Conservation (phyloP, 2,113 vertebrate species). For the Brachirus orientalis region DNA sequence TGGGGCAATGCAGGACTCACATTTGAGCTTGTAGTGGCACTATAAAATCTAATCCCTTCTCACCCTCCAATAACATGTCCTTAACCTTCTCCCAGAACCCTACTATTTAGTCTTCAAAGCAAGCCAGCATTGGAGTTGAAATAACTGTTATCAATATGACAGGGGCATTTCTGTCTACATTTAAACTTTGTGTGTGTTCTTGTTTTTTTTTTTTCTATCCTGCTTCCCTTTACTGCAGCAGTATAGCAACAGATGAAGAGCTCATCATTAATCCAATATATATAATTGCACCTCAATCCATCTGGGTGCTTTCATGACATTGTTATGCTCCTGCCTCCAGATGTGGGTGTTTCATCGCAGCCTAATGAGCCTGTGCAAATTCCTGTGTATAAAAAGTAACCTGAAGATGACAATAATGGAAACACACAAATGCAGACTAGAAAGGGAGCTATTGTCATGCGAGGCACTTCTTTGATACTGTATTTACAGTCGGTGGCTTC, state of each 20-base stretch:
- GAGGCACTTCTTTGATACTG: neutral
- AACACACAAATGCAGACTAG: conserved; percentile 10
- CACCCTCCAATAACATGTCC: conserved; percentile 35
- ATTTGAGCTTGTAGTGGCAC: conserved; percentile 11
- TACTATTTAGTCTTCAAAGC: conserved; percentile 70
- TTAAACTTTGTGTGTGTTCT: conserved; percentile 24
- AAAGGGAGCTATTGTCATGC: neutral
- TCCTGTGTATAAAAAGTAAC: conserved; percentile 24
- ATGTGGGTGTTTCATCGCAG: conserved; percentile 64
- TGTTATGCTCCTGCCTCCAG: conserved; percentile 48
- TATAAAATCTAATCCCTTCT: conserved; percentile 13
- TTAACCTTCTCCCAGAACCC: conserved; percentile 28
- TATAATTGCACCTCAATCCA: conserved; percentile 66
- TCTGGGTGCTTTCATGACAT: conserved; percentile 46
- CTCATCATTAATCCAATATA: conserved; percentile 65
- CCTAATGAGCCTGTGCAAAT: conserved; percentile 48
- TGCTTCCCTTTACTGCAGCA: conserved; percentile 11
- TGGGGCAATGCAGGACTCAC: conserved; percentile 3
- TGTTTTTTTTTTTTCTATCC: conserved; percentile 4
- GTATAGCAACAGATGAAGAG: conserved; percentile 32
- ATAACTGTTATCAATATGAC: conserved; percentile 67
- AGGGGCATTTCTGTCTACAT: conserved; percentile 59
- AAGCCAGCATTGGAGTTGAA: conserved; percentile 33
- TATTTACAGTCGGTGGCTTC: neutral
- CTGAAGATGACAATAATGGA: conserved; percentile 24